These are phyloP conservation scores for Osmerus eperlanus DNA, from an alignment of 2,113 vertebrate genomes.

Conservation along the genomic window DNA sequence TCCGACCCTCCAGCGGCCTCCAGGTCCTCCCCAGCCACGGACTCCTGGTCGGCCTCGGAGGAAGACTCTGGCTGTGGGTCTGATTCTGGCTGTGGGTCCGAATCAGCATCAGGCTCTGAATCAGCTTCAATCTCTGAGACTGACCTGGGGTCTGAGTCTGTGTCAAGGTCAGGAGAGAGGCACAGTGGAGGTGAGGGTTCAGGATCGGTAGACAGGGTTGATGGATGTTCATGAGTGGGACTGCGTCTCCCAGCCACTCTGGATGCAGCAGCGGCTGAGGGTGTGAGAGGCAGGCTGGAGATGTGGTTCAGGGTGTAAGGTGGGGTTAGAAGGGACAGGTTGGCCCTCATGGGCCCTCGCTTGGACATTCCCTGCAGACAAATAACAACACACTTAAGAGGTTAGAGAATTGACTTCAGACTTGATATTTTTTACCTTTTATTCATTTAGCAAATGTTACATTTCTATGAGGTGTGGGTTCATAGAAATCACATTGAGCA, in stretches of 20 bases:
- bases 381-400: background rate
- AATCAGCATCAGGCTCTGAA: conserved; percentile 37
- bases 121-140: conserved; percentile 38
- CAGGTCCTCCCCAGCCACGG: conserved; percentile 36
- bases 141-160: conserved; percentile 62
- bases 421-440: background rate
- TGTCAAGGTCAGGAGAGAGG: conserved; percentile 47
- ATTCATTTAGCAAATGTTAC: background rate
- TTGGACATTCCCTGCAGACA: conserved; percentile 42
- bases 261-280: conserved; percentile 24
- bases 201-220: conserved; percentile 21
- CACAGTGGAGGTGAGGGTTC: conserved; percentile 38
- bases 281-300: conserved; percentile 14
- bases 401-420: background rate
- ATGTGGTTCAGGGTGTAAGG: conserved; percentile 20
- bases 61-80: conserved; percentile 45
- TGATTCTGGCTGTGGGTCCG: conserved; percentile 32
- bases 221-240: conserved; percentile 20
- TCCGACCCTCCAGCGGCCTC: conserved; percentile 58
- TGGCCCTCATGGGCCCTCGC: conserved; percentile 33
- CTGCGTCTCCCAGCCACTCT: conserved; percentile 19
- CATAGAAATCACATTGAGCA: no score
- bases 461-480: no score
- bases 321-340: conserved; percentile 22
- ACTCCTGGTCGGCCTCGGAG: conserved; percentile 9